Evolutionary conservation across 2,113 vertebrate species (phyloP).

Genomic region (Micromys minutus): DNA sequence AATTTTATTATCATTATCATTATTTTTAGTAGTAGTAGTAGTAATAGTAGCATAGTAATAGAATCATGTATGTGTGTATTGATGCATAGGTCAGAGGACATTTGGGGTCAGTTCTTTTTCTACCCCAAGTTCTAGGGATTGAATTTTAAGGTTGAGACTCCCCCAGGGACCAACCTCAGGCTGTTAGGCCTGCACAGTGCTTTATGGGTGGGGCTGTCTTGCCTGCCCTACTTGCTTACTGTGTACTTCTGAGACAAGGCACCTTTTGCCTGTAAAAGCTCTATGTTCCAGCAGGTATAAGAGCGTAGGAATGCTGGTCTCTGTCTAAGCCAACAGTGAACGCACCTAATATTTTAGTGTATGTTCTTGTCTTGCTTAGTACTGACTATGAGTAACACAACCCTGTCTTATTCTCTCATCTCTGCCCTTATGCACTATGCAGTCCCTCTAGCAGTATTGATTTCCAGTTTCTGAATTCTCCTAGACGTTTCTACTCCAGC

Average conservation of each 20-base stretch:
- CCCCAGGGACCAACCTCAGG: neutral
- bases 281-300: neutral
- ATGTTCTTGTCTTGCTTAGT: neutral
- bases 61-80: neutral
- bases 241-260: neutral
- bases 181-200: neutral
- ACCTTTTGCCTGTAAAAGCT: neutral
- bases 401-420: neutral
- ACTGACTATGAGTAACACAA: neutral
- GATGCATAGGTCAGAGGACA: no score
- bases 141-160: no score
- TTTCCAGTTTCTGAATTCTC: slow-evolving; percentile 2
- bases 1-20: no score
- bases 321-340: neutral
- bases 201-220: neutral
- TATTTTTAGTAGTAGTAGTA: neutral
- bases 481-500: neutral
- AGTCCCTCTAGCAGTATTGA: neutral
- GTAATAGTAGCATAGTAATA: no score
- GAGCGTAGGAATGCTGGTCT: neutral
- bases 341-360: neutral
- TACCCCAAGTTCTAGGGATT: neutral
- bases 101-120: neutral
- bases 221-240: neutral
- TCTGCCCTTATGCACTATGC: neutral